These are phyloP conservation scores for Pandion haliaetus DNA, from an alignment of 2,113 vertebrate genomes.

Conservation along the genomic window DNA sequence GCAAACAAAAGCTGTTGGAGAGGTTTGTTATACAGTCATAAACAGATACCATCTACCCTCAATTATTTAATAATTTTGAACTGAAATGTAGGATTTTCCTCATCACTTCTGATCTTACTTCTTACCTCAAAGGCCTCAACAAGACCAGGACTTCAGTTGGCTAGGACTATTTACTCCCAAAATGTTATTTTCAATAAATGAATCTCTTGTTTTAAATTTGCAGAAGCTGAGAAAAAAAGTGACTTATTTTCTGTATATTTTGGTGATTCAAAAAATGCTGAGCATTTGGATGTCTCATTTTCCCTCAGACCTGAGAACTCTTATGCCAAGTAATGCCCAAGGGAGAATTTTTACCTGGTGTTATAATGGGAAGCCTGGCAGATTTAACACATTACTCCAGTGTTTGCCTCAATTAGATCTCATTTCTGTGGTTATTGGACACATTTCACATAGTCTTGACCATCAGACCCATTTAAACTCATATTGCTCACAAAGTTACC, in stretches of 20 bases:
- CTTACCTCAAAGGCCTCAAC: neutral
- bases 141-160: neutral
- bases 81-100: neutral
- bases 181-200: neutral
- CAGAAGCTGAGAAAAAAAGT: neutral
- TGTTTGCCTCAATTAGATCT: constrained; percentile 57
- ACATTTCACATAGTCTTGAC: constrained; percentile 60
- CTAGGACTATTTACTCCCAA: neutral
- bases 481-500: constrained; percentile 29
- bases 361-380: constrained; percentile 52
- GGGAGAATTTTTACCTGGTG: constrained; percentile 31
- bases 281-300: constrained; percentile 36
- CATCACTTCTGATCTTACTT: neutral
- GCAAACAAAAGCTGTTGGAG: neutral
- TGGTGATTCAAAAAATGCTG: neutral
- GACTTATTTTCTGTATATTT: neutral
- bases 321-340: neutral
- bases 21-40: neutral
- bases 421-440: constrained; percentile 56
- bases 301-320: constrained; percentile 22
- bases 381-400: constrained; percentile 10
- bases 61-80: neutral
- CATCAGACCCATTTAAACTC: constrained; percentile 35
- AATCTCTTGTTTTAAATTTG: neutral
- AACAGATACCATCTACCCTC: neutral